A percentile compares a stretch with the other conserved stretches of the same genome.
Conservation (phyloP, 2,797 vertebrate species). For the Strix occidentalis region DNA sequence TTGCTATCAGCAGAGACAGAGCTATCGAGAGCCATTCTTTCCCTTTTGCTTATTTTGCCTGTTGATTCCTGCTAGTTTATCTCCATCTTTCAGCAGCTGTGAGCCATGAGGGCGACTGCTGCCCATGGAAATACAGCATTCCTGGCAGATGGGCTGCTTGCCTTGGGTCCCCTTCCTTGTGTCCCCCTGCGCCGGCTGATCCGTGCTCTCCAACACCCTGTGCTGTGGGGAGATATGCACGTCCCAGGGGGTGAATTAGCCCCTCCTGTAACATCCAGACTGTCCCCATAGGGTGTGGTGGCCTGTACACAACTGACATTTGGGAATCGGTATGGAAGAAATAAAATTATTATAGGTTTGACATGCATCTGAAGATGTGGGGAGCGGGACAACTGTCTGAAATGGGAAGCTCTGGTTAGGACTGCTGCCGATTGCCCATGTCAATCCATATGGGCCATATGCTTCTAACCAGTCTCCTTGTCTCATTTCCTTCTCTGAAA, state of each 20-base stretch:
- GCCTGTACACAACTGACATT: neutral
- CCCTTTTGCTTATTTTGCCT: neutral
- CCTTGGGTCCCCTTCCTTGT: neutral
- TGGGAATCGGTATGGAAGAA: neutral
- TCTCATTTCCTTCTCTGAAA: slow-evolving; percentile 51
- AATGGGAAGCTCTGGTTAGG: neutral
- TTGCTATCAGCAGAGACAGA: neutral
- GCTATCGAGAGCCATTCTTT: neutral
- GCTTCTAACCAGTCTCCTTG: slow-evolving; percentile 27
- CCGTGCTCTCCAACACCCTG: neutral
- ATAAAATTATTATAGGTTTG: neutral
- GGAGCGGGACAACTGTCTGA: neutral
- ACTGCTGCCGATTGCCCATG: neutral
- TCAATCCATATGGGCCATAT: slow-evolving; percentile 36
- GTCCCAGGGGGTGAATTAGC: neutral
- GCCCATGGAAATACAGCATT: neutral
- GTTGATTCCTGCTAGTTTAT: neutral
- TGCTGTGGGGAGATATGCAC: accelerated
- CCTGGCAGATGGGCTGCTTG: neutral
- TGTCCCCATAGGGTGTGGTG: accelerated
- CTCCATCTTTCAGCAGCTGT: neutral
- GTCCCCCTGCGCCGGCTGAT: neutral
- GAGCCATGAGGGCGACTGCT: neutral
- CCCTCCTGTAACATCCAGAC: neutral
- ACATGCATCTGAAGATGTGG: neutral